phyloP scores from a whole-genome alignment of 2,888 invertebrate species.

The Parnassius mnemosyne region DNA sequence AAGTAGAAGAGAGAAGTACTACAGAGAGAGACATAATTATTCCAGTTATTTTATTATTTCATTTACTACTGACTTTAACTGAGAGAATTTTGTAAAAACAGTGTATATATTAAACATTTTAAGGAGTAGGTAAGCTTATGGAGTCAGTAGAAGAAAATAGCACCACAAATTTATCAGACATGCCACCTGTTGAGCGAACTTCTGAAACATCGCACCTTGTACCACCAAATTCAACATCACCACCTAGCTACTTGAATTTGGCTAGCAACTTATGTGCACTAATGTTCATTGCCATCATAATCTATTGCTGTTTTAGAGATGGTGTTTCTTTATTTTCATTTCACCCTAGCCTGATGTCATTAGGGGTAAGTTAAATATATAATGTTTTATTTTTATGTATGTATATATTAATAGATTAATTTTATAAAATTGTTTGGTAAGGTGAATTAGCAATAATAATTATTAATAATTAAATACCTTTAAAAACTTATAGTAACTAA shows the following conservation, averaged over 20 bases:
- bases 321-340: slow-evolving; percentile 66
- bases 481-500: too few relatives aligned
- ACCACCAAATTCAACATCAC: slow-evolving; percentile 45
- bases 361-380: slow-evolving; percentile 60
- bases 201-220: slow-evolving; percentile 66
- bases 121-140: slow-evolving; percentile 34
- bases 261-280: slow-evolving; percentile 60
- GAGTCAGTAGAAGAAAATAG: slow-evolving; percentile 37
- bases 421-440: too few relatives aligned
- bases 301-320: slow-evolving; percentile 60
- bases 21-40: too few relatives aligned
- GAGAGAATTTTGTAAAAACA: too few relatives aligned
- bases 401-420: too few relatives aligned
- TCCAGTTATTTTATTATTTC: too few relatives aligned
- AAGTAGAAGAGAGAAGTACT: too few relatives aligned
- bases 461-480: too few relatives aligned
- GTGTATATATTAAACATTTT: neutral
- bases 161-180: slow-evolving; percentile 37
- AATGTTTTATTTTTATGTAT: too few relatives aligned
- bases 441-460: too few relatives aligned
- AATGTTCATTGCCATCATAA: slow-evolving; percentile 56
- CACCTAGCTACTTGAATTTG: slow-evolving; percentile 63
- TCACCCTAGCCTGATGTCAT: slow-evolving; percentile 70
- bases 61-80: too few relatives aligned
- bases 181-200: slow-evolving; percentile 53